Evolutionary conservation across 2,797 vertebrate species (phyloP).

Genomic region (Xiphophorus birchmanni): DNA sequence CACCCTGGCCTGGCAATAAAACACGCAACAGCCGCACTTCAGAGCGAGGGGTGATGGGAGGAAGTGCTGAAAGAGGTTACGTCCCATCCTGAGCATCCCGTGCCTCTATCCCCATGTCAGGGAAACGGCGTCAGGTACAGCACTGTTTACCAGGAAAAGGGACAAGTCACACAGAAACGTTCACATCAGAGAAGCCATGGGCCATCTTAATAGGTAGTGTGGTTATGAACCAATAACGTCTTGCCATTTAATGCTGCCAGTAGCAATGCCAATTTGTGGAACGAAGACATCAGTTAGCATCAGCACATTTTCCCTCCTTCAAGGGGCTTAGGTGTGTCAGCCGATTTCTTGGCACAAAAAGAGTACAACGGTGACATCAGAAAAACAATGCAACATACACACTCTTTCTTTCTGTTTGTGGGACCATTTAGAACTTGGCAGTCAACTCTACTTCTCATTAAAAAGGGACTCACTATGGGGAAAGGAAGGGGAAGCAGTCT

Average conservation of each 20-base stretch:
- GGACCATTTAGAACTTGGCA: constrained; percentile 30
- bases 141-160: constrained; percentile 83
- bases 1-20: constrained; percentile 86
- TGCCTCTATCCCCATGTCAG: constrained; percentile 81
- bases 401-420: constrained; percentile 7
- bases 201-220: constrained; percentile 67
- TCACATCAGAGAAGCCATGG: constrained; percentile 68
- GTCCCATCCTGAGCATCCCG: constrained; percentile 85
- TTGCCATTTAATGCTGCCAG: constrained; percentile 49
- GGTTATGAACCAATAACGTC: constrained; percentile 49
- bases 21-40: constrained; percentile 81
- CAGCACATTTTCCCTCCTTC: constrained; percentile 35
- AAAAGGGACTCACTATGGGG: constrained; percentile 14
- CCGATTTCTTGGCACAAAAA: constrained; percentile 52
- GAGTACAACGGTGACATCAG: constrained; percentile 50
- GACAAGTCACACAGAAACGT: constrained; percentile 49
- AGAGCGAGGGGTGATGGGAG: constrained; percentile 76
- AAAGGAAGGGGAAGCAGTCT: constrained; percentile 12
- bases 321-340: constrained; percentile 41
- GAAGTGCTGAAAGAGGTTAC: constrained; percentile 88
- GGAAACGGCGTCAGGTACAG: constrained; percentile 73
- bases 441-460: constrained; percentile 7
- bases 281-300: constrained; percentile 2
- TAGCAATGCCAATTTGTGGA: constrained; percentile 39
- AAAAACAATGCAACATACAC: constrained; percentile 47